These are phyloP conservation scores for Smithornis capensis DNA, from an alignment of 2,113 vertebrate species.

Conservation along the genomic window DNA sequence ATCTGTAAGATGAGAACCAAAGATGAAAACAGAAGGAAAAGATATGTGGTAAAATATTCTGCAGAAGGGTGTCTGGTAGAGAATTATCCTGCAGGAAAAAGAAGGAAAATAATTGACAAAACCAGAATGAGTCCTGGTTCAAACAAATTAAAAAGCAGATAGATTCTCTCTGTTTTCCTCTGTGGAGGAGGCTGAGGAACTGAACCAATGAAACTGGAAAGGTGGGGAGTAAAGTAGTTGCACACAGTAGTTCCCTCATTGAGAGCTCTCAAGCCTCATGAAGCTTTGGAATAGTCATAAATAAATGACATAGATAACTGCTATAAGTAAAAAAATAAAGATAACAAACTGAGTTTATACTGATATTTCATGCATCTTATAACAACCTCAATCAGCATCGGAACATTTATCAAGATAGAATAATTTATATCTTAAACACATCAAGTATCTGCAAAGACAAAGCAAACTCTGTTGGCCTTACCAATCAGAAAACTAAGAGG, in stretches of 20 bases:
- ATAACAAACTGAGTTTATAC: not conserved
- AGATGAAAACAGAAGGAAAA: not conserved
- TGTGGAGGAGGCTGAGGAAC: not conserved
- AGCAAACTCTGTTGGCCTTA: not conserved
- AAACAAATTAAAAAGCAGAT: not conserved
- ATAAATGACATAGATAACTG: too few relatives aligned
- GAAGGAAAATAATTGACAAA: not conserved
- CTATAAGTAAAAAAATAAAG: too few relatives aligned
- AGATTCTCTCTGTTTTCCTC: not conserved
- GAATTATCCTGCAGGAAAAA: not conserved
- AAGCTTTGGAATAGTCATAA: too few relatives aligned
- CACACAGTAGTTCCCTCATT: not conserved
- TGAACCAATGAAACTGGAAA: not conserved
- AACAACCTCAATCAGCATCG: not conserved
- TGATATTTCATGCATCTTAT: not conserved
- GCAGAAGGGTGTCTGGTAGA: not conserved
- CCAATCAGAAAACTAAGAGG: not conserved
- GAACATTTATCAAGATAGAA: not conserved
- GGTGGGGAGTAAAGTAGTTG: not conserved
- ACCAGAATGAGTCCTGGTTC: not conserved
- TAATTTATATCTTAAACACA: not conserved
- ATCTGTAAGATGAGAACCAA: not conserved
- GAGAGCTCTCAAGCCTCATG: not conserved
- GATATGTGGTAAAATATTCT: not conserved
- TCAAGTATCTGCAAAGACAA: not conserved